These are phyloP conservation scores for Sebastes cheni DNA, from an alignment of 2,797 vertebrate species.

Conservation along the genomic window DNA sequence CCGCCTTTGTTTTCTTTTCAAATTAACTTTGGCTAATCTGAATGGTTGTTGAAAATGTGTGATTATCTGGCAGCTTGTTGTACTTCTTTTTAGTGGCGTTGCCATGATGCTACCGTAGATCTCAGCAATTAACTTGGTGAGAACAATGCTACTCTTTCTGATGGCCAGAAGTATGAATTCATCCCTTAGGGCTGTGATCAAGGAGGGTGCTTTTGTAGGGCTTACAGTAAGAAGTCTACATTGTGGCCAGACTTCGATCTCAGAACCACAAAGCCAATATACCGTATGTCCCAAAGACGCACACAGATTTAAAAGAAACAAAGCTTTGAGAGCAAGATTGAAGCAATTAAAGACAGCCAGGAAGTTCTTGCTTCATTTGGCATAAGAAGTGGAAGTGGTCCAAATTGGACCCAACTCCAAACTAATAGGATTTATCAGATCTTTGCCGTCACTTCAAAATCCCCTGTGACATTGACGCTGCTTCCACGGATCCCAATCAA, in stretches of 20 bases:
- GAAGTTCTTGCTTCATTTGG: constrained; percentile 7
- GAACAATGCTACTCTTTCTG: background rate
- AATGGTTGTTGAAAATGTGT: background rate
- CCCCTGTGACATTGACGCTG: constrained; percentile 20
- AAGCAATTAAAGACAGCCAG: constrained; percentile 20
- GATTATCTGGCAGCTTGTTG: background rate
- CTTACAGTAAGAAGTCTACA: background rate
- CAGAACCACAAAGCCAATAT: background rate
- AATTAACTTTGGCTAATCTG: background rate
- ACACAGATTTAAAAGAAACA: background rate
- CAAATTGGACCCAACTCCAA: constrained; percentile 17
- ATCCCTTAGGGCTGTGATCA: background rate
- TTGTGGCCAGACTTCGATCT: background rate
- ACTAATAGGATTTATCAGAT: constrained; percentile 55
- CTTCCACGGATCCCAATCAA: constrained; percentile 49
- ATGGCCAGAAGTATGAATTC: background rate
- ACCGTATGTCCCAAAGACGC: background rate
- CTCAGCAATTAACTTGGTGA: background rate
- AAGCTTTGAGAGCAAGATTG: background rate
- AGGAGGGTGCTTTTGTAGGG: background rate
- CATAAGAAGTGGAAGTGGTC: background rate
- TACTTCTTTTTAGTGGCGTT: background rate
- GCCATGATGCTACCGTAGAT: background rate
- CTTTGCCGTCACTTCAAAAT: constrained; percentile 37
- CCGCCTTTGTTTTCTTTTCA: background rate